Evolutionary conservation across 2,888 invertebrate genomes (phyloP).

Genomic region (Apamea epomidion): DNA sequence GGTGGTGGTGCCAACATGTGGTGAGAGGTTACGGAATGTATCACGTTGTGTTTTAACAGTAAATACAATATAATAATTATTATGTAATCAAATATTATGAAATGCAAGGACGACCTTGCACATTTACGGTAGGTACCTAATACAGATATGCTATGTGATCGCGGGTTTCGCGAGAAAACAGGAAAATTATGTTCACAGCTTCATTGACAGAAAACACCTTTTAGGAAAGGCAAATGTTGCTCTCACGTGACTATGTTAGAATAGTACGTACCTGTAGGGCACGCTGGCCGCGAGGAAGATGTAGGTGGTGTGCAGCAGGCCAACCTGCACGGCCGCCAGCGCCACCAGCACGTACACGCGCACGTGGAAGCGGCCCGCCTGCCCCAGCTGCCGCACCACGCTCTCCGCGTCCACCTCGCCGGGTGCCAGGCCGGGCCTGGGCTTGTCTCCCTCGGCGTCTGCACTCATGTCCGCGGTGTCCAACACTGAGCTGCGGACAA

Average conservation of each 20-base stretch:
- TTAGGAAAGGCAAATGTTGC: not conserved
- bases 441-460: slow-evolving; percentile 28
- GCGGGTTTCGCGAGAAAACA: no score
- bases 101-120: no score
- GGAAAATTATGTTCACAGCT: not conserved
- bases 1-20: not conserved
- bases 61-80: no score
- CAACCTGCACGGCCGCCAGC: slow-evolving; percentile 88
- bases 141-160: no score
- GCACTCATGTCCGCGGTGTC: slow-evolving; percentile 40
- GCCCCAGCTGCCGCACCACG: slow-evolving; percentile 75
- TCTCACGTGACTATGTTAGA: not conserved
- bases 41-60: no score
- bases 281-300: slow-evolving; percentile 90
- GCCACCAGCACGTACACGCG: slow-evolving; percentile 77
- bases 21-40: no score
- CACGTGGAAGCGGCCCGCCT: slow-evolving; percentile 81
- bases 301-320: slow-evolving; percentile 89
- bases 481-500: slow-evolving; percentile 18
- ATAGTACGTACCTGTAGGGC: slow-evolving; percentile 87
- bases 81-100: no score
- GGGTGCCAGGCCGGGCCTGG: not conserved
- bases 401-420: slow-evolving; percentile 76
- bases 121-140: not conserved
- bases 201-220: not conserved